Evolutionary conservation across 2,888 invertebrate species (phyloP), one percentile per base, ranked within the genome.

Genomic region (Nemotelus nigrinus): DNA sequence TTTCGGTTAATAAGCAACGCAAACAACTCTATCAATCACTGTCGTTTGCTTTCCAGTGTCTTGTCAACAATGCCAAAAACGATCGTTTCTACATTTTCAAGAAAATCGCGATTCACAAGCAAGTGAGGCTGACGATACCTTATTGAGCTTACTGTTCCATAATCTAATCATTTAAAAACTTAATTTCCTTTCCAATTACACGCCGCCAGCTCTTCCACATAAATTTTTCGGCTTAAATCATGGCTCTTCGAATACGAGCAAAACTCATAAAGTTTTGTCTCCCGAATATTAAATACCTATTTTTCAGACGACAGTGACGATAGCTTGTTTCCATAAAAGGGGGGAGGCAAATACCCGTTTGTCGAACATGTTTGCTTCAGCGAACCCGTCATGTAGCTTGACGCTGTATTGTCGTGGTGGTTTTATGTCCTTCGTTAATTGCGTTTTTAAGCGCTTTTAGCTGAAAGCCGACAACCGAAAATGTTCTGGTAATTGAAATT

Each of bases 401-500:
- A 65, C n/a, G 65, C 8, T n/a, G 7, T 10, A 45, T 65, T 65
- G 65, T 65, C 65, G 47, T 65, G n/a, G n/a, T 47, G n/a, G 8
- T n/a, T 47, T 65, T 47, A 47, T 65, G 65, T 10, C 47, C n/a
- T 65, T 10, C 47, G 47, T 47, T 65, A 65, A 65, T 65, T 65
- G 65, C 65, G 47, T 41, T 47, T 41, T 47, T 10, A 8, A 65
- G 44, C 65, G 47, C 65, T 65, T 65, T 65, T 47, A 47, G 47
- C 44, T 39, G 47, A 10, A 47, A 65, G 41, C 43, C 41, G 65
- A 47, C 10, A 65, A 65, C 65, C 65, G 65, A n/a, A 65, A 65
- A 65, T 65, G n/a, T 10, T 65, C 41, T 43, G 65, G 10, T 65
- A 65, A 65, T 65, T 65, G 65, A 65, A 65, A 65, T 65, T 63